A percentile compares a stretch with the other conserved stretches of the same genome.
phyloP scores from a whole-genome alignment of 2,797 vertebrate species.

The Distichodus sexfasciatus region DNA sequence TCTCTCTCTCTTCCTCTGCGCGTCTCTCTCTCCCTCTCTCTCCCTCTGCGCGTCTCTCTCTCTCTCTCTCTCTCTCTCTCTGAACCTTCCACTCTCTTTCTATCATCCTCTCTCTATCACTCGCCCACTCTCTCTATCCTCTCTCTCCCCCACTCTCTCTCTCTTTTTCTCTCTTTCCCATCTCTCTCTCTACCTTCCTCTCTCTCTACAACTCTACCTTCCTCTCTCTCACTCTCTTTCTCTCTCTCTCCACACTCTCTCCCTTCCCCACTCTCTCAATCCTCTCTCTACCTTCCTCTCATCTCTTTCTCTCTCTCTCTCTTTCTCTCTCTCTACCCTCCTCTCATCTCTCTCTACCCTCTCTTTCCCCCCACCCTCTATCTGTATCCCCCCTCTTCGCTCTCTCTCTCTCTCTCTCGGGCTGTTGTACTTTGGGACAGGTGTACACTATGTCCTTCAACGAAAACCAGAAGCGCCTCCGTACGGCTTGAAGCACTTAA shows the following conservation, averaged over 20 bases:
- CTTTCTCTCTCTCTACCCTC: background rate
- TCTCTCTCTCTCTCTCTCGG: background rate
- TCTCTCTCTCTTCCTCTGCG: background rate
- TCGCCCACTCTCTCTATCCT: background rate
- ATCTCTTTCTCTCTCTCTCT: background rate
- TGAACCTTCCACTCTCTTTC: background rate
- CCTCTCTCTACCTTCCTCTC: background rate
- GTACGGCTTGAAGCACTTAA: background rate
- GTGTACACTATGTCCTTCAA: background rate
- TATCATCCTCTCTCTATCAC: background rate
- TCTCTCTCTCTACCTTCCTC: background rate
- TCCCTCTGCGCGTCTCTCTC: slow-evolving; percentile 4
- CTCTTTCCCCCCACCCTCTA: background rate
- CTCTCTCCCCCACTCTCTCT: background rate
- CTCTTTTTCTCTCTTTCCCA: no score
- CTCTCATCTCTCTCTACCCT: slow-evolving; percentile 15
- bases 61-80: background rate
- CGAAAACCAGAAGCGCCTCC: background rate
- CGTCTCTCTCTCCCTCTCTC: background rate
- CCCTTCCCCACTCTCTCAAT: background rate
- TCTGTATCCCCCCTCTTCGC: background rate
- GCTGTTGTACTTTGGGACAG: background rate
- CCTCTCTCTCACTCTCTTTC: background rate
- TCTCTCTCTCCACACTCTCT: background rate
- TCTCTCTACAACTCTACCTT: background rate